A percentile compares a stretch with the other conserved stretches of the same genome.
Evolutionary conservation across 2,888 invertebrate species (phyloP).

Genomic region (Griposia aprilina): DNA sequence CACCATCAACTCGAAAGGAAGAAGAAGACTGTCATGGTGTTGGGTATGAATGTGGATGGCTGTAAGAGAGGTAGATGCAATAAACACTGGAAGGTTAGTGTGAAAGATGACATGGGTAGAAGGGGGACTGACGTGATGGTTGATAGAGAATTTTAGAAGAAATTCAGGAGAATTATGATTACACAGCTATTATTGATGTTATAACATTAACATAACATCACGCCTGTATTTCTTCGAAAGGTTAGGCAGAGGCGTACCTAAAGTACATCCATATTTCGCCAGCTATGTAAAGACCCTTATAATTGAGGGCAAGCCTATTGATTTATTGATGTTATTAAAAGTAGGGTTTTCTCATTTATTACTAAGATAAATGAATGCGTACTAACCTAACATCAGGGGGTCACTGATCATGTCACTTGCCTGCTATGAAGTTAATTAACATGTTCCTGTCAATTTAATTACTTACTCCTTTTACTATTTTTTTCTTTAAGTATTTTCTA

Average conservation of each 20-base stretch:
- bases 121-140: neutral
- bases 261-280: neutral
- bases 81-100: neutral
- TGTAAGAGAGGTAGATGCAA: neutral
- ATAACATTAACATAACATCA: neutral
- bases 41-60: neutral
- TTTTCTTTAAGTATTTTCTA: neutral
- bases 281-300: neutral
- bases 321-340: neutral
- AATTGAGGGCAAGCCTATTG: neutral
- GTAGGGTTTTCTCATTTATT: neutral
- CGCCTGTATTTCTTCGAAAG: neutral
- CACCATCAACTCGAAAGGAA: neutral
- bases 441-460: conserved; percentile 23
- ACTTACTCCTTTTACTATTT: neutral
- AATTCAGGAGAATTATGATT: neutral
- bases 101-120: neutral
- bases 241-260: neutral
- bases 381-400: conserved; percentile 3
- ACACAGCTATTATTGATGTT: neutral
- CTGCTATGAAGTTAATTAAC: conserved; percentile 26
- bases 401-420: neutral
- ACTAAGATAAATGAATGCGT: conserved; percentile 12
- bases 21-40: neutral
- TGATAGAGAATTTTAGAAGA: neutral